Evolutionary conservation across 1,140 invertebrate species (phyloP), one percentile per base, ranked within the genome.

Genomic region (Wasmannia auropunctata): DNA sequence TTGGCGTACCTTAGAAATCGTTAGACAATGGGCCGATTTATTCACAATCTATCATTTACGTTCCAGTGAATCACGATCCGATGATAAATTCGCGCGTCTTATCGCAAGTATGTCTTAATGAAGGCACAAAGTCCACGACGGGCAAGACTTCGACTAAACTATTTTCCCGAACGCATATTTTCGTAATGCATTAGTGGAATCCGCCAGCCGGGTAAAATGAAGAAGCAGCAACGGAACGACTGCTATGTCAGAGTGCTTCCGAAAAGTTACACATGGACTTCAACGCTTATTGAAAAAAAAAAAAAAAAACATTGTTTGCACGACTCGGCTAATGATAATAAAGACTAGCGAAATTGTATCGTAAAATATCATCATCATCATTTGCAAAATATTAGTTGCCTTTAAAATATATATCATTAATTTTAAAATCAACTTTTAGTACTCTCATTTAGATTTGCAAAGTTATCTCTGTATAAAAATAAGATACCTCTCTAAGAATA

Each of bases 131-230:
- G 79, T 83, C 67, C 65, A 8, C 8, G 49, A 31, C 16, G 34
- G 49, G 19, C 49, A 25, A 25, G 37, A 60, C 79, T 72, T 43
- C 22, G 51, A 43, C 22, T 37, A 14, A 81, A 72, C 37, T 74
- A 83, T 72, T 74, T 74, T 83, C 37, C 74, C 58, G 74, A 65
- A 85, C 14, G 83, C 83, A 63, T 85, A 85, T 79, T 85, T 79
- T 51, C 56, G 46, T 76, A 85, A 65, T 83, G 65, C 34, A 56
- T 37, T 56, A 37, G 11, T 58, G 58, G 72, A 62, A 85, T 72
- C 11, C 37, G 6, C 19, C 31, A 22, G 25, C 16, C 7, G 37
- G 16, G 11, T 16, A 25, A 72, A 72, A 81, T 81, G 49, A 74
- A 83, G 51, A 74, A 31, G 11, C 67, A 14, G 19, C 37, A 28